Evolutionary conservation across 2,797 vertebrate genomes (phyloP).

Genomic region (Poeciliopsis infans): DNA sequence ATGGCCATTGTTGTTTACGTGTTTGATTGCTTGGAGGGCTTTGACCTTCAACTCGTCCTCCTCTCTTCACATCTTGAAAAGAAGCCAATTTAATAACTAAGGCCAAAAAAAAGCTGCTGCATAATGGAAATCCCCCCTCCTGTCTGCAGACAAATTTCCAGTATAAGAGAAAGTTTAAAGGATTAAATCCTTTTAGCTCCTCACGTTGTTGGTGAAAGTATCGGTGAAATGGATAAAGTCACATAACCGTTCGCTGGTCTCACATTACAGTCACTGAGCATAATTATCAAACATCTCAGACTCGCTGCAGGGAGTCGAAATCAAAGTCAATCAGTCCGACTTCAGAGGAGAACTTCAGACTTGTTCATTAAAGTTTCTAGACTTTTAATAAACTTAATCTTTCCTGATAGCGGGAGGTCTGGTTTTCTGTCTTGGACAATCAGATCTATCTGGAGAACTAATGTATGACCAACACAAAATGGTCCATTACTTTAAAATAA

Average conservation of each 20-base stretch:
- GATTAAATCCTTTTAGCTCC: background rate
- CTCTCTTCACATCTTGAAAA: background rate
- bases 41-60: constrained; percentile 22
- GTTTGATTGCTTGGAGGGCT: constrained; percentile 6
- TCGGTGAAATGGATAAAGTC: background rate
- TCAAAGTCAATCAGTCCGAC: constrained; percentile 2
- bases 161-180: constrained; percentile 14
- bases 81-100: constrained; percentile 17
- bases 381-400: background rate
- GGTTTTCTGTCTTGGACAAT: background rate
- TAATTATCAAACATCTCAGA: constrained; percentile 4
- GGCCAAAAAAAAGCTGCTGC: constrained; percentile 8
- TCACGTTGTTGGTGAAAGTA: constrained; percentile 24
- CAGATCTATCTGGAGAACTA: background rate
- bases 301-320: background rate
- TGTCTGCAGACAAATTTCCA: constrained; percentile 6
- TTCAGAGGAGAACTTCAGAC: background rate
- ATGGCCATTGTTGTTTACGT: background rate
- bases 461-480: background rate
- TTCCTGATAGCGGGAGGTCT: background rate
- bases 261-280: background rate
- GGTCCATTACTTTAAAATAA: background rate
- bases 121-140: background rate
- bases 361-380: background rate
- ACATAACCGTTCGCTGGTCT: background rate